These are phyloP conservation scores for Asteroscopus sphinx DNA, from an alignment of 2,888 invertebrate genomes.

Conservation along the genomic window DNA sequence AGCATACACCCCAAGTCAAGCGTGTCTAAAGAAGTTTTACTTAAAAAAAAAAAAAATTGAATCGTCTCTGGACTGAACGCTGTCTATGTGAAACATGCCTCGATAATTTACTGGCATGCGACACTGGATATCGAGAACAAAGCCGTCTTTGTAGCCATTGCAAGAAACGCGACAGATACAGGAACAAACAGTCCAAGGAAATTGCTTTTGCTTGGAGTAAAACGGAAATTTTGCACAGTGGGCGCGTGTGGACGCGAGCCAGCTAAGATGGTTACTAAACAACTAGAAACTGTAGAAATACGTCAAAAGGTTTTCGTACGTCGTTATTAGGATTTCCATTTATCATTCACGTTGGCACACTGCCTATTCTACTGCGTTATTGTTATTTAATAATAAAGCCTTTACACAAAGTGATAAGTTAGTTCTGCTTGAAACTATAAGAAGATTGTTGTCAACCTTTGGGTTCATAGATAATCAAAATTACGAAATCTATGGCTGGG, in stretches of 20 bases:
- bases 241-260: conserved; percentile 44
- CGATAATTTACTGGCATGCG: conserved; percentile 29
- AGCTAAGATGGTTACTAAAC: conserved; percentile 36
- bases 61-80: conserved; percentile 5
- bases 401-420: conserved; percentile 35
- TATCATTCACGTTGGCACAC: conserved; percentile 53
- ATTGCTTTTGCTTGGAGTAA: conserved; percentile 62
- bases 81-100: conserved; percentile 11
- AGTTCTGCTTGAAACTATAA: conserved; percentile 23
- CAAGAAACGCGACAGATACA: conserved; percentile 49
- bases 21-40: too few species aligned
- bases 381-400: conserved; percentile 44
- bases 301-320: conserved; percentile 46
- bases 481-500: too few species aligned
- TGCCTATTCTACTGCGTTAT: conserved; percentile 36
- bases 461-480: too few species aligned
- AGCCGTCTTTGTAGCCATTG: conserved; percentile 35
- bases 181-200: conserved; percentile 60
- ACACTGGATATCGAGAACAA: conserved; percentile 30
- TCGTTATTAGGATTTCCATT: conserved; percentile 45
- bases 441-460: conserved; percentile 12
- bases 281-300: conserved; percentile 42
- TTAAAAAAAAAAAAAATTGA: too few species aligned
- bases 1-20: too few species aligned
- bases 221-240: conserved; percentile 53